A percentile compares a stretch with the other conserved stretches of the same genome.
Conservation (phyloP, 2,113 vertebrate species). For the Peromyscus leucopus region DNA sequence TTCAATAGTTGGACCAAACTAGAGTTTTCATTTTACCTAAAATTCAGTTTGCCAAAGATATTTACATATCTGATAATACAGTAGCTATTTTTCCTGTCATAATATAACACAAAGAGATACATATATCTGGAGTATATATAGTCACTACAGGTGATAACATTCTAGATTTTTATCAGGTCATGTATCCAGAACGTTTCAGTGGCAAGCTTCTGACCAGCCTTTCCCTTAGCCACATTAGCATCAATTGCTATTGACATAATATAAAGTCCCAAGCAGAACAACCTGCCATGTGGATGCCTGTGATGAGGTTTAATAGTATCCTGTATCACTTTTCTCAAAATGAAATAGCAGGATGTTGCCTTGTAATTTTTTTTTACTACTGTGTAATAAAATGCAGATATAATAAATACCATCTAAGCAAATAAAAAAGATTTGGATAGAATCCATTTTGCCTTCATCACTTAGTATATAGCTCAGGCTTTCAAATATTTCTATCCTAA, state of each 20-base stretch:
- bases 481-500: conserved; percentile 67
- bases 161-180: conserved; percentile 58
- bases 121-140: background rate
- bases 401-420: conserved; percentile 86
- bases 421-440: conserved; percentile 84
- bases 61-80: background rate
- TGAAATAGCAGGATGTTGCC: conserved; percentile 85
- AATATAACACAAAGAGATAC: background rate
- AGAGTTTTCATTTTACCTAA: background rate
- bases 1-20: background rate
- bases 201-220: conserved; percentile 70
- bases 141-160: conserved; percentile 22
- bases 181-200: conserved; percentile 74
- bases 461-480: conserved; percentile 62
- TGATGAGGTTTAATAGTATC: conserved; percentile 83
- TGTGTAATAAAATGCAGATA: conserved; percentile 87
- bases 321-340: conserved; percentile 85
- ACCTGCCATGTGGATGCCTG: conserved; percentile 71
- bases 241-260: conserved; percentile 80
- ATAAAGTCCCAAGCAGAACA: conserved; percentile 80
- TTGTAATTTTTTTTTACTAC: conserved; percentile 88
- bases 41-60: background rate
- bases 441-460: conserved; percentile 82
- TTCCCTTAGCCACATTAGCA: conserved; percentile 78
- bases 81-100: background rate